phyloP scores from a whole-genome alignment of 2,113 vertebrate genomes.

The Podarcis muralis region DNA sequence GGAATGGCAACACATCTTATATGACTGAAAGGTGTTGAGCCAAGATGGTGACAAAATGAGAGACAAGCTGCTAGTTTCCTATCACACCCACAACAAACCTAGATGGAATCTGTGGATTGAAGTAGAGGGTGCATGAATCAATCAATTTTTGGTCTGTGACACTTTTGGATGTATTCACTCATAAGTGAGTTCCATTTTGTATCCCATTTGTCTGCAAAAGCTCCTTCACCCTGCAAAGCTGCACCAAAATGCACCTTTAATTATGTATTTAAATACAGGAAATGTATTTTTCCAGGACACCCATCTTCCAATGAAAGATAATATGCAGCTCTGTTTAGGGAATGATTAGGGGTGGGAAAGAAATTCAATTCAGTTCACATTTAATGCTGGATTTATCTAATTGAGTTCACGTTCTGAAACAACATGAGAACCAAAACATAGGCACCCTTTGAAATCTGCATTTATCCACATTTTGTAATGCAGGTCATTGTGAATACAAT shows the following conservation, averaged over 20 bases:
- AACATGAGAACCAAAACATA: too few species aligned
- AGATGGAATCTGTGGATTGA: neutral
- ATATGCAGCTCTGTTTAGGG: too few species aligned
- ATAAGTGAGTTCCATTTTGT: neutral
- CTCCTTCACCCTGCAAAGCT: too few species aligned
- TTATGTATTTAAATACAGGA: neutral
- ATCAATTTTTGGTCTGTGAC: neutral
- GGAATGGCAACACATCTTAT: neutral
- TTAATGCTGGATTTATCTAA: too few species aligned
- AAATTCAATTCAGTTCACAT: too few species aligned
- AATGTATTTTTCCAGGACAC: neutral
- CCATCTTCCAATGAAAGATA: neutral
- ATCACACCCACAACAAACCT: neutral
- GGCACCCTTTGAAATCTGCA: too few species aligned
- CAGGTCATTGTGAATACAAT: too few species aligned
- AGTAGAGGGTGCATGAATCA: neutral
- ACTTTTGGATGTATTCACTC: neutral
- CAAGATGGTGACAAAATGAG: neutral
- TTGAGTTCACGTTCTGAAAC: too few species aligned
- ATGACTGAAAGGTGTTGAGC: neutral
- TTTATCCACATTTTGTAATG: too few species aligned
- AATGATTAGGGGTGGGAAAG: too few species aligned
- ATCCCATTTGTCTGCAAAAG: neutral
- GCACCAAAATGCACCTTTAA: too few species aligned
- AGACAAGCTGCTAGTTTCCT: neutral